phyloP scores from a whole-genome alignment of 2,113 vertebrate species.

The Petrocephalus zakoni region DNA sequence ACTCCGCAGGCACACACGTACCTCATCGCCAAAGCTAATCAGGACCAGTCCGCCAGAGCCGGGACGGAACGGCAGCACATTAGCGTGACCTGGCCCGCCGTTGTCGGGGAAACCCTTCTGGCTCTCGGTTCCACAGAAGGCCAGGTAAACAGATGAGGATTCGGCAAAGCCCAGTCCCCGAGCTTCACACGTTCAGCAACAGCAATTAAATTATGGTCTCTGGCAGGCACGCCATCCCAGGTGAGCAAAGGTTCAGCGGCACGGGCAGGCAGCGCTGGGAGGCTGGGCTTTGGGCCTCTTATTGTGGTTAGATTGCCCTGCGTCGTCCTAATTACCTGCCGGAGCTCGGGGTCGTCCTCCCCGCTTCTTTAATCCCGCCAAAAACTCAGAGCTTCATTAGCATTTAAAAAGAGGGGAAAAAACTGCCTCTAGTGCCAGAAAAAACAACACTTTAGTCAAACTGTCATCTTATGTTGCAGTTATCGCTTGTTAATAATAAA shows the following conservation, averaged over 20 bases:
- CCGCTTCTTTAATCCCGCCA: background rate
- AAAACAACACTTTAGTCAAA: background rate
- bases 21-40: background rate
- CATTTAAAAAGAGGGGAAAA: constrained; percentile 18
- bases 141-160: constrained; percentile 7
- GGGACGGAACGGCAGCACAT: background rate
- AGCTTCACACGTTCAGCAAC: constrained; percentile 50
- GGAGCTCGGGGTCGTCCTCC: background rate
- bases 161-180: constrained; percentile 51
- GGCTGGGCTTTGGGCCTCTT: constrained; percentile 51
- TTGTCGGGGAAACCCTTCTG: background rate
- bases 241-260: constrained; percentile 43
- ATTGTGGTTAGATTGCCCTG: constrained; percentile 57
- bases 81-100: background rate
- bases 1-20: background rate
- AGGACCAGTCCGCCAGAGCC: background rate
- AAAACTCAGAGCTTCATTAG: constrained; percentile 4
- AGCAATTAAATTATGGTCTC: constrained; percentile 43
- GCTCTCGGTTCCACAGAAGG: background rate
- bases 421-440: background rate
- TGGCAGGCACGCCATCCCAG: constrained; percentile 39
- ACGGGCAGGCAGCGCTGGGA: constrained; percentile 18
- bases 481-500: background rate
- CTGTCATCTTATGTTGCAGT: background rate
- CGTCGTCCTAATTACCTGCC: constrained; percentile 28